Conservation (phyloP, 1,140 invertebrate genomes). For the Steinernema feltiae region DNA sequence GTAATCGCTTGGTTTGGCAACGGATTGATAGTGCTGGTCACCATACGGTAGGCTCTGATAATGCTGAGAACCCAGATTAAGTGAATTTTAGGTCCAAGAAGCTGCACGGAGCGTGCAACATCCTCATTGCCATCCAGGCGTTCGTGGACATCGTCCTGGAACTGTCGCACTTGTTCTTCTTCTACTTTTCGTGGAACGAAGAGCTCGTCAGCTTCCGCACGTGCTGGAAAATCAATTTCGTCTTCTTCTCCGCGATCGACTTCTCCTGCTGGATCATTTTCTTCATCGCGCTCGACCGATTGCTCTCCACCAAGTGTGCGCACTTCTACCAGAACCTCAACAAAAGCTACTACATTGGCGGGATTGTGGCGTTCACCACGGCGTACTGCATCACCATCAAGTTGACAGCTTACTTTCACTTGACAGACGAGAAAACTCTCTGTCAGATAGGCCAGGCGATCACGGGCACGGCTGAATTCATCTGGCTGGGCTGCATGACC, state of each 20-base stretch:
- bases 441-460: neutral
- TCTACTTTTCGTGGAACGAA: neutral
- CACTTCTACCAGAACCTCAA: neutral
- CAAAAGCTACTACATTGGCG: neutral
- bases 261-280: neutral
- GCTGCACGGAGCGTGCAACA: neutral
- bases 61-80: neutral
- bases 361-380: neutral
- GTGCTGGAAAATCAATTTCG: neutral
- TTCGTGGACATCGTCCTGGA: neutral
- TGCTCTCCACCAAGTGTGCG: neutral
- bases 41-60: neutral
- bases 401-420: neutral
- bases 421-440: too few relatives aligned
- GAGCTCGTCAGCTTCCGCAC: neutral
- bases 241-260: neutral
- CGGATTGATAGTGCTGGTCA: neutral
- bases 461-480: neutral
- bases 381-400: neutral
- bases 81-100: neutral
- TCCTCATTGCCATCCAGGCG: neutral
- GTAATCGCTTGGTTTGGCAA: neutral
- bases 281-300: neutral
- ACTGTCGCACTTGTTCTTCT: neutral
- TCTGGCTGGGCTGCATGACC: neutral